These are phyloP conservation scores for Halocynthia aurantium DNA, from an alignment of 23 tunicate species.

Conservation along the genomic window DNA sequence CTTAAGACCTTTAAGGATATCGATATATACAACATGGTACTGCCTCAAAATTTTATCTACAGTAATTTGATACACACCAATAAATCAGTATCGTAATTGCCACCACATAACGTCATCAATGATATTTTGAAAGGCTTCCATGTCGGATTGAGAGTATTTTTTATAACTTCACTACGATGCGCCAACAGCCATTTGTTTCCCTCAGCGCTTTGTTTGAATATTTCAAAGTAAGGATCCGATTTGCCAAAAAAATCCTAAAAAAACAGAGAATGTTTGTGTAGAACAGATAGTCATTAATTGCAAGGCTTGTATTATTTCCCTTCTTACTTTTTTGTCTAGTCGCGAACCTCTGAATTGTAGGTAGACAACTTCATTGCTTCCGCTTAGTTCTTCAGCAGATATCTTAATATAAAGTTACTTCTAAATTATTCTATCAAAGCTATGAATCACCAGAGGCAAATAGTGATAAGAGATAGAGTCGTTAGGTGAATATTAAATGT, in stretches of 20 bases:
- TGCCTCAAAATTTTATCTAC: too few relatives aligned
- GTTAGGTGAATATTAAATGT: too few relatives aligned
- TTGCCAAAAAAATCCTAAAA: slow-evolving; percentile 93
- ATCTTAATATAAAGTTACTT: slow-evolving; percentile 36
- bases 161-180: slow-evolving; percentile 53
- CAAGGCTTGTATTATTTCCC: neutral
- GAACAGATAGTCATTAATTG: neutral
- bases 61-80: slow-evolving; percentile 12
- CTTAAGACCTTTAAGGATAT: too few relatives aligned
- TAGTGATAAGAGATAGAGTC: neutral
- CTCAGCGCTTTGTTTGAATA: slow-evolving; percentile 42
- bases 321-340: slow-evolving; percentile 73
- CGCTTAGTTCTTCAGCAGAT: slow-evolving; percentile 73
- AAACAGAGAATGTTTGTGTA: neutral
- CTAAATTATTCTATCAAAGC: too few relatives aligned
- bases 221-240: slow-evolving; percentile 83
- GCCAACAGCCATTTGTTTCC: slow-evolving; percentile 49
- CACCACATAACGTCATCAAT: slow-evolving; percentile 52
- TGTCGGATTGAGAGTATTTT: slow-evolving; percentile 57
- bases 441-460: neutral
- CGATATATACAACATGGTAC: too few relatives aligned
- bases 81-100: slow-evolving; percentile 41
- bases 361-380: slow-evolving; percentile 62
- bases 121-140: slow-evolving; percentile 68
- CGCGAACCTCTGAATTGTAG: slow-evolving; percentile 42